Percentiles rank a stretch among this genome's conserved stretches.
Conservation (phyloP, 2,797 vertebrate genomes). For the Alcedo quadribrachys region DNA sequence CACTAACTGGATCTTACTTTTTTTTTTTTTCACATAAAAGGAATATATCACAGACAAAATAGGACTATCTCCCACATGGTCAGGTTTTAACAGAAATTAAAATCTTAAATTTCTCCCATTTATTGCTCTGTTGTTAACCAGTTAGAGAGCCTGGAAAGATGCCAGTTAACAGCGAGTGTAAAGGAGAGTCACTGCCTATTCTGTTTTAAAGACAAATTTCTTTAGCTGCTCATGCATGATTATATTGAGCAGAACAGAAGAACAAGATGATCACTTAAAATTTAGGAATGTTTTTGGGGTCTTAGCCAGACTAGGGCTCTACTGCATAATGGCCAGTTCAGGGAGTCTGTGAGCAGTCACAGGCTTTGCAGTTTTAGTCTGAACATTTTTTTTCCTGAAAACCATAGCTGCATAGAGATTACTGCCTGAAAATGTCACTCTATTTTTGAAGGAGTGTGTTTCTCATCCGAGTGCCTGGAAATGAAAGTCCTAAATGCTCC, state of each 20-base stretch:
- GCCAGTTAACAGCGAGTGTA: background rate
- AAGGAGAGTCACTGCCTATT: background rate
- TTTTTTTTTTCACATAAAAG: background rate
- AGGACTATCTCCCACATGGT: constrained; percentile 5
- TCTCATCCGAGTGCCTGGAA: constrained; percentile 61
- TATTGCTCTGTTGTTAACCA: constrained; percentile 28
- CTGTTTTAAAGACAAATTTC: background rate
- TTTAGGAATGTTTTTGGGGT: constrained; percentile 1
- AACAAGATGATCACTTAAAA: background rate
- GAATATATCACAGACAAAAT: background rate
- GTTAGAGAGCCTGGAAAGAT: background rate
- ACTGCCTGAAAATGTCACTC: constrained; percentile 60
- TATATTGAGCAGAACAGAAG: background rate
- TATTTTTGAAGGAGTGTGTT: constrained; percentile 61
- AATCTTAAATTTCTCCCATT: constrained; percentile 36
- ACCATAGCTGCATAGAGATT: background rate
- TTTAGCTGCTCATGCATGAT: background rate
- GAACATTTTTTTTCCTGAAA: background rate
- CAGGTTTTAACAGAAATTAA: constrained; percentile 43
- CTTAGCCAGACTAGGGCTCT: background rate
- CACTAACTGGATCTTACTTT: constrained; percentile 6
- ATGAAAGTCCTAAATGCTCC: constrained; percentile 67
- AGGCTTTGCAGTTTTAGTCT: constrained; percentile 18
- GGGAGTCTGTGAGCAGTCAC: constrained; percentile 22
- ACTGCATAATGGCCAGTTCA: background rate